phyloP scores from a whole-genome alignment of 2,888 invertebrate species.

The Acrocyrtus sp. region DNA sequence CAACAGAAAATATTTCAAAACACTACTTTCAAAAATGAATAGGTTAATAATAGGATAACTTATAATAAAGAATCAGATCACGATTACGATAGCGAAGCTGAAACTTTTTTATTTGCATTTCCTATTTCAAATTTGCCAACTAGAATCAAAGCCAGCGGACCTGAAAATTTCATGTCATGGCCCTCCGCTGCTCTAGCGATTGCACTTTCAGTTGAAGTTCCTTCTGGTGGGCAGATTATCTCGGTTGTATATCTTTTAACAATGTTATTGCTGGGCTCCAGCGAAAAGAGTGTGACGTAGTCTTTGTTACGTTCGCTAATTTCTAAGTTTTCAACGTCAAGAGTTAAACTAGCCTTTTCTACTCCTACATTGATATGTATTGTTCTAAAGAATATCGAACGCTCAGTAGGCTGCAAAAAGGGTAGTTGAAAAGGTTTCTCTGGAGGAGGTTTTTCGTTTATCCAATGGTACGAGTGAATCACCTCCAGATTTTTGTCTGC shows the following conservation, averaged over 20 bases:
- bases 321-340: slow-evolving; percentile 3
- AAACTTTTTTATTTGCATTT: not conserved
- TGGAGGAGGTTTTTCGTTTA: not conserved
- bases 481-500: not conserved
- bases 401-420: slow-evolving; percentile 8
- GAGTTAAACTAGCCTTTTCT: not conserved
- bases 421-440: slow-evolving; percentile 15
- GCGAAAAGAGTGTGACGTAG: slow-evolving; percentile 11
- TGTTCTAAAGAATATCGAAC: no score
- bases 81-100: no score
- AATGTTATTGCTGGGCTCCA: not conserved
- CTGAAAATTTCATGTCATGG: no score
- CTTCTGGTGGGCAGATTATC: not conserved
- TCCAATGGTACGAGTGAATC: slow-evolving; percentile 11
- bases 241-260: not conserved
- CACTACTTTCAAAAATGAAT: no score
- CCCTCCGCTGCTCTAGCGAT: no score
- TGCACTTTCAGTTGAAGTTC: no score
- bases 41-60: no score
- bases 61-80: no score
- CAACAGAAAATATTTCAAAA: no score
- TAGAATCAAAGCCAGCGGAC: not conserved
- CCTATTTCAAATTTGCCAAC: not conserved
- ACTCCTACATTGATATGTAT: not conserved
- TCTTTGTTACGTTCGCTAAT: slow-evolving; percentile 15